Evolutionary conservation across 2,797 vertebrate species (phyloP).

Genomic region (Pangasius sanitwongsei): DNA sequence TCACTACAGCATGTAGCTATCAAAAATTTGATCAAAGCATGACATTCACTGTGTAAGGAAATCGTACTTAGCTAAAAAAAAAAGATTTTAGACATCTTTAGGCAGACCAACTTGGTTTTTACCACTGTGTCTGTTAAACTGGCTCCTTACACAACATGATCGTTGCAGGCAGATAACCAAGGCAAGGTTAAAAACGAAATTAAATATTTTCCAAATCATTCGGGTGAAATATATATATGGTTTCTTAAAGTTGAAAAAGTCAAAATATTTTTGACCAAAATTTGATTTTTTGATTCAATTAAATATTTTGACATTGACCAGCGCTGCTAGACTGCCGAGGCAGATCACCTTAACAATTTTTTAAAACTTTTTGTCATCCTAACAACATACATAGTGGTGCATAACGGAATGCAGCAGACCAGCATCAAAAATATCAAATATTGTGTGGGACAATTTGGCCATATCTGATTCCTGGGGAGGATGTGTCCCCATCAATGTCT

Average conservation of each 20-base stretch:
- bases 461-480: too few relatives aligned
- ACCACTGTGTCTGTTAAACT: background rate
- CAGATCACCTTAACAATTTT: too few relatives aligned
- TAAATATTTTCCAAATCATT: background rate
- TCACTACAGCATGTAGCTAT: background rate
- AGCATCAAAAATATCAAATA: too few relatives aligned
- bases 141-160: background rate
- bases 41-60: background rate
- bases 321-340: too few relatives aligned
- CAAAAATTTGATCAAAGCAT: background rate
- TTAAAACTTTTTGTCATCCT: too few relatives aligned
- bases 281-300: too few relatives aligned
- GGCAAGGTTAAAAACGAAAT: background rate
- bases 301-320: too few relatives aligned
- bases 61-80: background rate
- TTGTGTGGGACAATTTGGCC: too few relatives aligned
- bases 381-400: too few relatives aligned
- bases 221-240: background rate
- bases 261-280: background rate
- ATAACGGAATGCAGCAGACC: too few relatives aligned
- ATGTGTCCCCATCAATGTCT: too few relatives aligned
- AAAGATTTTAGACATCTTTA: background rate
- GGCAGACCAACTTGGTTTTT: background rate
- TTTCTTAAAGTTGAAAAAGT: background rate
- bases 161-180: background rate